Evolutionary conservation across 1,140 invertebrate genomes (phyloP), one percentile per base, ranked within the genome.

Genomic region (Drosophila trapezifrons): DNA sequence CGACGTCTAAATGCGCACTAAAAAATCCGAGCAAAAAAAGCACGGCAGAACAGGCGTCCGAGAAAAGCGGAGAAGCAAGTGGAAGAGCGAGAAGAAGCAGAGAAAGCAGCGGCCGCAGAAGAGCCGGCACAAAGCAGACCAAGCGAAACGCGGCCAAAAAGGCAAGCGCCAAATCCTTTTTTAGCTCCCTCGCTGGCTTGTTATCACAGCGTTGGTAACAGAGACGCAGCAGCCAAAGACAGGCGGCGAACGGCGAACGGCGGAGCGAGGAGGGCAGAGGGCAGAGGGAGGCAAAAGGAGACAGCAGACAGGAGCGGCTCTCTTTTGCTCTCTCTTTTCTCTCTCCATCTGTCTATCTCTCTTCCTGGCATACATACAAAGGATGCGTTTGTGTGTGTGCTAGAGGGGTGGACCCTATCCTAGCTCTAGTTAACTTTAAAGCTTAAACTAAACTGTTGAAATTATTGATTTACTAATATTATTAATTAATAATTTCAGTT

Each of bases 1-100:
- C 78, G 78, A 79, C 79, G 82, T 87, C 83, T 87, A 86, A 86
- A 87, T 87, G 83, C 77, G 83, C 79, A 86, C 83, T 86, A 87
- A 86, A 54, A 84, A 86, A 74, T 55, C 35, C 40, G 66, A 78
- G 62, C 29, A 69, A 54, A 54, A 52, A 69, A 43, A 54, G 47
- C 43, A 78, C 55, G 59, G 60, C 65, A 29, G 20, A 45, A 40
- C 73, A 75, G 43, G 60, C 38, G 63, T 46, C 46, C 62, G 29
- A 67, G 62, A 43, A 69, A 27, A 25, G 29, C 20, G 69, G 20
- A 65, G 38, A 58, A 59, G 12, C 18, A 17, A 66, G 29, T 1
- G 12, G 12, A 20, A 38, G 38, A 18, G 32, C 47, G 35, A 29
- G 67, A n/a, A 65, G 54, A 59, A 29, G 42, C 37, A 65, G 77